A percentile compares a stretch with the other conserved stretches of the same genome.
Evolutionary conservation across 2,113 vertebrate genomes (phyloP).

Genomic region (Chauna torquata): DNA sequence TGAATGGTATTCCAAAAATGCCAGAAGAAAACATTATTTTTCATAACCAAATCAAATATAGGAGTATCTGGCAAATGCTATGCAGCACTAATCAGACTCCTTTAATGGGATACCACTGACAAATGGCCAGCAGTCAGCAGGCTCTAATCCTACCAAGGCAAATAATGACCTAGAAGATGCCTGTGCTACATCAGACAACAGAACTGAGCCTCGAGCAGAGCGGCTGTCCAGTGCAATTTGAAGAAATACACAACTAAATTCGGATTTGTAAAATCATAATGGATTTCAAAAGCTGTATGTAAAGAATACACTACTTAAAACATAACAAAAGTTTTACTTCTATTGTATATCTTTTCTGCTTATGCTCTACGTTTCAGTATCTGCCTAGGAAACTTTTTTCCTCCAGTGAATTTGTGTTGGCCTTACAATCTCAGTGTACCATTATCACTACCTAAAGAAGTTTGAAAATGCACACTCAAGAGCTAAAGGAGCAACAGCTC

Average conservation of each 20-base stretch:
- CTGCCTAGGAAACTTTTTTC: neutral
- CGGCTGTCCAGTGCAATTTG: neutral
- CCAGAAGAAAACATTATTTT: neutral
- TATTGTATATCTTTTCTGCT: neutral
- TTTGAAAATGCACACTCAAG: neutral
- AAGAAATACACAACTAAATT: neutral
- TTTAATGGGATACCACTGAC: neutral
- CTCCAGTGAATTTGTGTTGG: neutral
- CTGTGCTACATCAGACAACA: accelerated
- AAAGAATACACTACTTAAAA: too few relatives aligned
- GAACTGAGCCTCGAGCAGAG: neutral
- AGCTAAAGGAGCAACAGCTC: neutral
- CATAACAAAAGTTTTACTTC: too few relatives aligned
- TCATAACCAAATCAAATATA: neutral
- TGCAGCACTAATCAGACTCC: accelerated
- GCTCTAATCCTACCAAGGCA: neutral
- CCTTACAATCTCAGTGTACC: neutral
- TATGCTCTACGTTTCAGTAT: neutral
- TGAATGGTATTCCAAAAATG: conserved; percentile 38
- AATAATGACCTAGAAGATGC: neutral
- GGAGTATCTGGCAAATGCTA: neutral
- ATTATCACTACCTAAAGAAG: neutral
- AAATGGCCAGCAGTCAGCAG: neutral
- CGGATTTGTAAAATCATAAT: neutral
- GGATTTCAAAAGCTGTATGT: neutral